Evolutionary conservation across 2,888 invertebrate species (phyloP).

Genomic region (Beris morrisii): DNA sequence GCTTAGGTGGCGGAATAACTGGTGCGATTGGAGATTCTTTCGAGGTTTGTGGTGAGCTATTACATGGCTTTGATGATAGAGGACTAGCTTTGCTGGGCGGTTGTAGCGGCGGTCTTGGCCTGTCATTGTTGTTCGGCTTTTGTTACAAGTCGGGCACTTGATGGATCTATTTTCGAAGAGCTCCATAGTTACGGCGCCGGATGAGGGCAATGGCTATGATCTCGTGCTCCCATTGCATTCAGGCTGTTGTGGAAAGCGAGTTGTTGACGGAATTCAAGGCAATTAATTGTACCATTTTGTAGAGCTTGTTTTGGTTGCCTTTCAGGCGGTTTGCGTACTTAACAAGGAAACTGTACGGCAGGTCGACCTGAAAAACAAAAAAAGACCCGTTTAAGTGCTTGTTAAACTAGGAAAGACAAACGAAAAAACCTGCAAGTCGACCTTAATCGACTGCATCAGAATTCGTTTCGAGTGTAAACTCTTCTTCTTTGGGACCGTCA

Average conservation of each 20-base stretch:
- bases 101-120: slow-evolving; percentile 69
- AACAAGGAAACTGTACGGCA: slow-evolving; percentile 91
- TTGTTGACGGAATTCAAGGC: slow-evolving; percentile 99
- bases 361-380: slow-evolving; percentile 95
- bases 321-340: slow-evolving; percentile 93
- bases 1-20: slow-evolving; percentile 8
- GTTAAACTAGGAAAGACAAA: too few relatives aligned
- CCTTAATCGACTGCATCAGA: slow-evolving; percentile 95
- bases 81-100: slow-evolving; percentile 52
- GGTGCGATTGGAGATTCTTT: slow-evolving; percentile 13
- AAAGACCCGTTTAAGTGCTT: too few relatives aligned
- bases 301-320: slow-evolving; percentile 89
- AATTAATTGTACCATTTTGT: slow-evolving; percentile 99
- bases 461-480: slow-evolving; percentile 95
- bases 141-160: slow-evolving; percentile 92
- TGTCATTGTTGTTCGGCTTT: slow-evolving; percentile 64
- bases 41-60: slow-evolving; percentile 39
- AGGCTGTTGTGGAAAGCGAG: slow-evolving; percentile 93
- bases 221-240: slow-evolving; percentile 98
- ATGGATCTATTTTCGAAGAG: slow-evolving; percentile 94
- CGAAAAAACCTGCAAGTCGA: slow-evolving; percentile 83
- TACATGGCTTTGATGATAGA: slow-evolving; percentile 38
- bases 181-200: slow-evolving; percentile 93
- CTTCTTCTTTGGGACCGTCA: slow-evolving; percentile 88
- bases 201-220: slow-evolving; percentile 96